Evolutionary conservation across 53 echinoderm and acorn worm species (phyloP).

Genomic region (Stichopus horrens): DNA sequence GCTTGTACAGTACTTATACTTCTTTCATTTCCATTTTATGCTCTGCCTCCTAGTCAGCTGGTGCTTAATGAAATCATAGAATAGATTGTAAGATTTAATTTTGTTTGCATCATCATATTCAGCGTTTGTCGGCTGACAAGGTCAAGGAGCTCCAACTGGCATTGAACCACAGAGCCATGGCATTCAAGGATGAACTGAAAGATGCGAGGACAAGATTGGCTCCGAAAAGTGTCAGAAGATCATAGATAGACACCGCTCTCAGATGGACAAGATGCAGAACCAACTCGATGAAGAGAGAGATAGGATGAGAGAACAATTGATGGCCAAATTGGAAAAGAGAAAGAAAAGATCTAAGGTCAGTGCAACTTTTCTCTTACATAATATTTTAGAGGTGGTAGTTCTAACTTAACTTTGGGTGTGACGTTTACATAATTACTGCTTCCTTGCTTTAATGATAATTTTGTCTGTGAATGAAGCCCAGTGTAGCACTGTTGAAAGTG

Average conservation of each 20-base stretch:
- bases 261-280: conserved; percentile 65
- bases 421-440: conserved; percentile 10
- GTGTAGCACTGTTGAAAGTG: too few species aligned
- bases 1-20: too few species aligned
- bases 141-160: conserved; percentile 87
- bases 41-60: too few species aligned
- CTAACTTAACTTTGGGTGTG: too few species aligned
- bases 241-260: conserved; percentile 59
- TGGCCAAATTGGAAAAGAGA: conserved; percentile 63
- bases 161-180: conserved; percentile 73
- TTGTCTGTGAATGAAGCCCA: too few species aligned
- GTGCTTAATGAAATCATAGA: too few species aligned
- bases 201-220: conserved; percentile 56
- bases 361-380: too few species aligned
- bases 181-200: conserved; percentile 69
- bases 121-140: conserved; percentile 68
- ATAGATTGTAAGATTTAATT: background rate
- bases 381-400: too few species aligned
- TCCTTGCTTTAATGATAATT: too few species aligned
- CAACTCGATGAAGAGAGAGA: conserved; percentile 67
- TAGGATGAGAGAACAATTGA: conserved; percentile 60
- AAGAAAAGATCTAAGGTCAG: conserved; percentile 58
- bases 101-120: background rate
- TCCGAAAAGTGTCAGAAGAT: conserved; percentile 57
- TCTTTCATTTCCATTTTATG: too few species aligned